Conservation (phyloP, 2,113 vertebrate genomes). For the Axis porcinus region DNA sequence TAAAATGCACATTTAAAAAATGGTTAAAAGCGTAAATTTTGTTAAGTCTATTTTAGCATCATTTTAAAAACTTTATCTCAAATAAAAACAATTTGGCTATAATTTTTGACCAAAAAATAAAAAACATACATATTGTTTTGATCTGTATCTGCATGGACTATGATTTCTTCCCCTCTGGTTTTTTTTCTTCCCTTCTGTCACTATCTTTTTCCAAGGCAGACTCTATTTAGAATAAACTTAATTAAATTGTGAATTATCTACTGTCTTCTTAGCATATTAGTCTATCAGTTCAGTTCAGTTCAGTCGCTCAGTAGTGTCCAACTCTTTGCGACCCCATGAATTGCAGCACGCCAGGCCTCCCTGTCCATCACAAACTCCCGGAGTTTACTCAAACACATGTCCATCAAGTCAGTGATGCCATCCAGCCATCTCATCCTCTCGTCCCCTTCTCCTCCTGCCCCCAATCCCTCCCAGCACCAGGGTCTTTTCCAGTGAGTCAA, state of each 20-base stretch:
- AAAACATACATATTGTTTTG: not conserved
- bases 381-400: not conserved
- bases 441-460: not conserved
- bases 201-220: not conserved
- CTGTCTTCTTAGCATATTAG: not conserved
- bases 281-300: not conserved
- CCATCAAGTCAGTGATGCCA: not conserved
- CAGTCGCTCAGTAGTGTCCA: not conserved
- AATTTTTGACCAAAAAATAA: not conserved
- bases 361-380: not conserved
- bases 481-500: not conserved
- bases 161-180: not conserved
- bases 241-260: not conserved
- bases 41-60: not conserved
- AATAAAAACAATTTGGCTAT: not conserved
- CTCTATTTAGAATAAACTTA: constrained; percentile 6
- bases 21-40: not conserved
- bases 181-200: not conserved
- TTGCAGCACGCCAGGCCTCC: accelerated
- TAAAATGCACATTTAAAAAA: not conserved
- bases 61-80: not conserved
- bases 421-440: not conserved
- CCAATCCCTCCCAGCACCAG: not conserved
- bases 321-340: not conserved
- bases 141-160: not conserved